Base-by-base conservation (phyloP, 2,888 invertebrate species). In the Clusia tigrina region DNA sequence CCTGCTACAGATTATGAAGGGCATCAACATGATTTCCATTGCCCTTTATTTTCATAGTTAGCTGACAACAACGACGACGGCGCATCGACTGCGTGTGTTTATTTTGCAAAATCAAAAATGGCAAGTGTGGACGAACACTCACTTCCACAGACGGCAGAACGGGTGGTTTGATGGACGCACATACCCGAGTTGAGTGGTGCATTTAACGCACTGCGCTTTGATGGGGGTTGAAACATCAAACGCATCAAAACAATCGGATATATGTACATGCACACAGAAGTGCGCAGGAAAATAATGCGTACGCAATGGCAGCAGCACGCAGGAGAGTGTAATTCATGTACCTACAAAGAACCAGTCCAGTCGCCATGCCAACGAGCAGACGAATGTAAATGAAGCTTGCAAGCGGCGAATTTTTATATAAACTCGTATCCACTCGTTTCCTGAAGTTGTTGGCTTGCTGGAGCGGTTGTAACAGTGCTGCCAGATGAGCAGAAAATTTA, bases 11-110 rank as follows among this genome's bases (percentile, higher is more conserved):
- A 9, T 42, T 22, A 20, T 22, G 48, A 20, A 48, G 48, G 48
- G 48, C 48, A 48, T 48, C 68, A 69, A 72, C 67, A 64, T 67
- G 63, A 68, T 70, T 70, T 62, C 63, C 67, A 71, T 77, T 78
- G 73, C 72, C 73, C 71, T 71, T 74, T 74, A 56, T 48, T 48
- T 15, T 18, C 20, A 5, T 15, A 42, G 9, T 42, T 42, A n/a
- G 42, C 32, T 32, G 32, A 12, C 32, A 32, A 42, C 42, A 3
- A 15, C n/a, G 10, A 3, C 42, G 9, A 15, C n/a, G 10, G 9
- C n/a, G 42, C 42, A 15, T n/a, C n/a, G n/a, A 42, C 3, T 42
- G 42, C n/a, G 10, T 5, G 9, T 42, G 42, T 42, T 42, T 32
- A 32, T 12, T 32, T 32, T 32, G 6, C 6, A 32, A 32, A 32